Percentiles rank a stretch among this genome's conserved stretches.
These are phyloP conservation scores for Schizopygopsis malacanthus DNA, from an alignment of 2,797 vertebrate genomes.

Conservation along the genomic window DNA sequence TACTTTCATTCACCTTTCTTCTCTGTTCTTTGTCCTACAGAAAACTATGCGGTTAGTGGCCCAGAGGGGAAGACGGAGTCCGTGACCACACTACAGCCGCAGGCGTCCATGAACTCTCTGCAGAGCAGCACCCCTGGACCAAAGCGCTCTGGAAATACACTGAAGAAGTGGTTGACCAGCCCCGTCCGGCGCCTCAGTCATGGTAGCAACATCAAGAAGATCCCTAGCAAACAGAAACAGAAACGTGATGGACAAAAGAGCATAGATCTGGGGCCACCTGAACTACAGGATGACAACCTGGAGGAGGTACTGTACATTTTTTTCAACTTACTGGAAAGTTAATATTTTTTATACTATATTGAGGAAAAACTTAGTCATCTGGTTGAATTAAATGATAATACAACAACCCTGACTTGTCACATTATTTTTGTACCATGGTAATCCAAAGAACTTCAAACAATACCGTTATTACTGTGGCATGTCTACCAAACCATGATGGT, in stretches of 20 bases:
- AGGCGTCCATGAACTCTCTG: slow-evolving; percentile 84
- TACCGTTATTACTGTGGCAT: not conserved
- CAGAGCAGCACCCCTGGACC: slow-evolving; percentile 84
- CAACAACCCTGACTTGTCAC: not conserved
- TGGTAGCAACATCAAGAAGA: slow-evolving; percentile 83
- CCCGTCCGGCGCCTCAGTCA: slow-evolving; percentile 87
- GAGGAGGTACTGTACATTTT: slow-evolving; percentile 79
- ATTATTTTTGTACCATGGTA: not conserved
- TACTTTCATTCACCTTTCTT: not conserved
- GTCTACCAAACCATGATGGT: not conserved
- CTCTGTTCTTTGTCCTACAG: slow-evolving; percentile 64
- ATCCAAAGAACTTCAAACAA: not conserved
- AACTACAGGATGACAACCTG: slow-evolving; percentile 79
- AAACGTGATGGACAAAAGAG: slow-evolving; percentile 83
- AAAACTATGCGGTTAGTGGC: slow-evolving; percentile 78
- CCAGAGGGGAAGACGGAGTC: slow-evolving; percentile 86
- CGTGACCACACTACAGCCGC: slow-evolving; percentile 83
- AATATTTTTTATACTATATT: not conserved
- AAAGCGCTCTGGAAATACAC: slow-evolving; percentile 86
- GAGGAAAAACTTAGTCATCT: not conserved
- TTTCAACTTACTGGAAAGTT: not conserved
- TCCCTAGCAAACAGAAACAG: slow-evolving; percentile 78
- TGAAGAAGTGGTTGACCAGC: slow-evolving; percentile 89
- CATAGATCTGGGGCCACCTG: slow-evolving; percentile 83
- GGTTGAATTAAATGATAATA: not conserved